phyloP scores from a whole-genome alignment of 2,113 vertebrate species.

The Mola mola region DNA sequence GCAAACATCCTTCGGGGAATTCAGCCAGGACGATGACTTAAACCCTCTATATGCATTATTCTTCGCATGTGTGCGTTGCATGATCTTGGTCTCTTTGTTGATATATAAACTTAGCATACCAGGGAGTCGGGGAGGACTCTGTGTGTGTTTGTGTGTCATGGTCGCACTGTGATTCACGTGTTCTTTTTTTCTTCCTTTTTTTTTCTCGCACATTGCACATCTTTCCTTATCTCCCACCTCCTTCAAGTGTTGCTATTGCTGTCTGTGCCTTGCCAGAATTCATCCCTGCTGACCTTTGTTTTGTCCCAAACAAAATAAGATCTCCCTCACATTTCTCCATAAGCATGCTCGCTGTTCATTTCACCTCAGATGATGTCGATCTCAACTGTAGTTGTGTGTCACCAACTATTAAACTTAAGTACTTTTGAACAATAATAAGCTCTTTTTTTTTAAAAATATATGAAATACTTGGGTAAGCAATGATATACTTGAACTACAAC shows the following conservation, averaged over 20 bases:
- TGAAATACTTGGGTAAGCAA: too few species aligned
- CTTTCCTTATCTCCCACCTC: constrained; percentile 36
- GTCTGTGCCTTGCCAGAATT: constrained; percentile 43
- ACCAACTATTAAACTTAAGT: too few species aligned
- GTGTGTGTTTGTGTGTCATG: constrained; percentile 35
- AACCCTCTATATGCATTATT: background rate
- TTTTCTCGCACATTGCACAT: constrained; percentile 12
- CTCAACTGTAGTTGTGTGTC: too few species aligned
- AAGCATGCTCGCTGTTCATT: too few species aligned
- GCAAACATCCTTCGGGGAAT: constrained; percentile 40
- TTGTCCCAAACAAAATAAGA: constrained; percentile 55
- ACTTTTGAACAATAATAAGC: too few species aligned
- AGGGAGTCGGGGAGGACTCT: constrained; percentile 52
- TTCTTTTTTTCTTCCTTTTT: constrained; percentile 21
- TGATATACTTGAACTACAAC: too few species aligned
- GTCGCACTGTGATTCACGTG: constrained; percentile 52
- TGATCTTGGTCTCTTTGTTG: constrained; percentile 11
- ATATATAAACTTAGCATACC: constrained; percentile 9
- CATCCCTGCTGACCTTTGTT: constrained; percentile 64
- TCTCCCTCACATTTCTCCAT: constrained; percentile 34
- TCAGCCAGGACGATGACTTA: constrained; percentile 12
- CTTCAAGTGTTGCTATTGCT: constrained; percentile 28
- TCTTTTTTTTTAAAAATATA: too few species aligned
- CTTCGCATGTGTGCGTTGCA: background rate
- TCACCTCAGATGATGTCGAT: too few species aligned